Base-by-base conservation (phyloP, 2,797 vertebrate species). In the Gadopsis marmoratus region DNA sequence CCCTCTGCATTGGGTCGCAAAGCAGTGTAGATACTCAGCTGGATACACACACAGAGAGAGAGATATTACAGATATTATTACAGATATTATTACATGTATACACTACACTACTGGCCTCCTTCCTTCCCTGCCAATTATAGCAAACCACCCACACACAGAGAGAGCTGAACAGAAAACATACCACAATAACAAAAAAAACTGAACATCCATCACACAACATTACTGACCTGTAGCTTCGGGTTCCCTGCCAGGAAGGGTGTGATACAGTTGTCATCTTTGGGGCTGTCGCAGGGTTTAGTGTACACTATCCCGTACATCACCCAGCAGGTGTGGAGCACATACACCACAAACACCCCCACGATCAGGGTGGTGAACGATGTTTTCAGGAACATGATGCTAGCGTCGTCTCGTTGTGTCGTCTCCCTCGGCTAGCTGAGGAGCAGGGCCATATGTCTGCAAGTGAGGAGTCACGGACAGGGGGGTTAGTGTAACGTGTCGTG, bases 301-400 rank as follows among this genome's bases (percentile, higher is more conserved):
- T 98, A 97, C 62, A 99, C 96, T 23, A 99, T 99, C 61, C 98
- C 98, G 54, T 97, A 99, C 98, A 99, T 99, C 62, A 99, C 98
- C 97, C 97, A 99, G 94, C 97, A 99, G 79, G 98, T 99, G 94
- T 99, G 98, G 78, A 95, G 95, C 89, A 99, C 97, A 63, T 99
- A 99, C 51, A 98, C 96, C 79, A 97, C 95, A 81, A 99, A 99
- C 79, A 98, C 95, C 56, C 97, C 98, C 84, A 99, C 96, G 35
- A 97, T 95, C 89, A 99, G 93, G 81, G 96, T 95, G 89, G 97
- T 99, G 92, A 99, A 96, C 0, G 97, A 98, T 68, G 95, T 93
- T 85, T 95, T 96, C 62, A 96, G 93, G 81, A 96, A 95, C 95
- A 96, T 96, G 84, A 74, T 84, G 84, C 26, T 69, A 0, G 53